These are phyloP conservation scores for Xylota sylvarum DNA, from an alignment of 2,888 invertebrate species.

Conservation along the genomic window DNA sequence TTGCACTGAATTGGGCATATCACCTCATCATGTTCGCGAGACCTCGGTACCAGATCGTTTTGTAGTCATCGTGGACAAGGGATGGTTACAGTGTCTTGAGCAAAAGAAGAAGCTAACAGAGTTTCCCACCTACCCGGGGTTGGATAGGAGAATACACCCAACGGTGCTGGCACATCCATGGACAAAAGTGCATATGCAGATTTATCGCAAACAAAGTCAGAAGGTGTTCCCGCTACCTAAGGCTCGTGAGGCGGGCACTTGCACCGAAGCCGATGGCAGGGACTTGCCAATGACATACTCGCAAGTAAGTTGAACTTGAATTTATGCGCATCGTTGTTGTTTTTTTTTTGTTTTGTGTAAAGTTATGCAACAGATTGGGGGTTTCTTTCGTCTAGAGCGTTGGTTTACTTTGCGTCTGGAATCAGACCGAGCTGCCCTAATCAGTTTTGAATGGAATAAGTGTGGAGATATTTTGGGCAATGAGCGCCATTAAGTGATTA, in stretches of 20 bases:
- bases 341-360: not conserved
- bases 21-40: constrained; percentile 88
- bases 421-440: not conserved
- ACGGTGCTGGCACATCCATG: constrained; percentile 85
- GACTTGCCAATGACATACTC: constrained; percentile 90
- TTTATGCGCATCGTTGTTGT: not conserved
- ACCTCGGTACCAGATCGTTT: constrained; percentile 86
- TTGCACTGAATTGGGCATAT: constrained; percentile 90
- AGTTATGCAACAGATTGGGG: constrained; percentile 55
- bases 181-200: constrained; percentile 83
- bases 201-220: constrained; percentile 89
- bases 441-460: not conserved
- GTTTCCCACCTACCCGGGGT: constrained; percentile 81
- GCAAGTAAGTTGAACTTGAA: constrained; percentile 85
- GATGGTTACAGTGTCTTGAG: constrained; percentile 87
- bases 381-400: not conserved
- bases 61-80: constrained; percentile 88
- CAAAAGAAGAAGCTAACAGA: constrained; percentile 81
- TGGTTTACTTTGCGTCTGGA: no score
- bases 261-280: constrained; percentile 79
- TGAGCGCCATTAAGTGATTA: no score
- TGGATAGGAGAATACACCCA: constrained; percentile 82
- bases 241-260: constrained; percentile 70
- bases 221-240: constrained; percentile 91
- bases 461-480: not conserved